phyloP scores from a whole-genome alignment of 2,797 vertebrate genomes.

The Myotis planiceps region DNA sequence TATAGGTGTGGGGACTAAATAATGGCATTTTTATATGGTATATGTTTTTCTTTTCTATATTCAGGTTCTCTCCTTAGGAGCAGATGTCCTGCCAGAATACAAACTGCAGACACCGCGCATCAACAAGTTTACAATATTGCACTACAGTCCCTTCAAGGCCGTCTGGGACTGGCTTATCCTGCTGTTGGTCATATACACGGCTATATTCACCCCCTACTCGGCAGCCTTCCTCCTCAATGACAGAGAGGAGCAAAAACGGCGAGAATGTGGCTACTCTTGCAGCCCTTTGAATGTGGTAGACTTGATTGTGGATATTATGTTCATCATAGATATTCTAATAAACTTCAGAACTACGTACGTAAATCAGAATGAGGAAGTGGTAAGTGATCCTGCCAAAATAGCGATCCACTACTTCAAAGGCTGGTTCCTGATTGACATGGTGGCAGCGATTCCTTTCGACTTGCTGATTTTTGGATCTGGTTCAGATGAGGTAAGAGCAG shows the following conservation, averaged over 20 bases:
- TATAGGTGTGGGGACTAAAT: background rate
- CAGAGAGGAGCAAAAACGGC: conserved; percentile 94
- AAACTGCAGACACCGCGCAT: conserved; percentile 98
- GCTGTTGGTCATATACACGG: conserved; percentile 97
- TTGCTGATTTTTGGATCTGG: conserved; percentile 99
- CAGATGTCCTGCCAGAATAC: conserved; percentile 98
- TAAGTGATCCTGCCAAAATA: conserved; percentile 98
- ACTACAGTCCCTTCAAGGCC: conserved; percentile 99
- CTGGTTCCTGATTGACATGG: conserved; percentile 99
- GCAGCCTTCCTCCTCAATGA: conserved; percentile 98
- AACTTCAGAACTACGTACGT: conserved; percentile 99
- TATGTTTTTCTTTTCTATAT: conserved; percentile 56
- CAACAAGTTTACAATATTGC: conserved; percentile 98
- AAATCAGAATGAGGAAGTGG: conserved; percentile 98
- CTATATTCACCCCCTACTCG: conserved; percentile 98
- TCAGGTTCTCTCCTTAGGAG: conserved; percentile 97
- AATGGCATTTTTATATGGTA: conserved; percentile 29
- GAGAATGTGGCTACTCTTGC: conserved; percentile 97
- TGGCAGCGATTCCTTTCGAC: conserved; percentile 99
- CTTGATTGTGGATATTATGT: conserved; percentile 99
- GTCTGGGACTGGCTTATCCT: conserved; percentile 99
- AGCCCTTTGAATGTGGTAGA: conserved; percentile 98
- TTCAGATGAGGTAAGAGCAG: conserved; percentile 96
- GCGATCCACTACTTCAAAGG: conserved; percentile 99
- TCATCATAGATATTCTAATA: conserved; percentile 99